Conservation (phyloP, 2,113 vertebrate species). For the Gorsachius goisagi region DNA sequence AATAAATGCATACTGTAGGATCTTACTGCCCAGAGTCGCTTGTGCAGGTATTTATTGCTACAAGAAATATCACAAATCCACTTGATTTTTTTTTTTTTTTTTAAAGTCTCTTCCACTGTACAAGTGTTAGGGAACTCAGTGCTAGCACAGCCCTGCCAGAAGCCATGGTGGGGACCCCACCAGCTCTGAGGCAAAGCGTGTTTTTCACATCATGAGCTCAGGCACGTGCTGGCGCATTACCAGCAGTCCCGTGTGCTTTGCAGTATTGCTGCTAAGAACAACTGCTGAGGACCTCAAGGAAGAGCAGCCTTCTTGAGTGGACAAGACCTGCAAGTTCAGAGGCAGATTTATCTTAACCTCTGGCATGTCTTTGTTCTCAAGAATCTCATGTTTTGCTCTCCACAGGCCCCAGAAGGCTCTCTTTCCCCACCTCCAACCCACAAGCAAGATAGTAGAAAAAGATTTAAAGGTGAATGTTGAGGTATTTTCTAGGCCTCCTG, state of each 20-base stretch:
- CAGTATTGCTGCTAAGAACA: not conserved
- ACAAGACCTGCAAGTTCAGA: not conserved
- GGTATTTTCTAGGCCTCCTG: not conserved
- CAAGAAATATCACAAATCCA: not conserved
- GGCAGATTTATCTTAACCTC: not conserved
- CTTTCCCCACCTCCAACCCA: not conserved
- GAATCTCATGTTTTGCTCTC: not conserved
- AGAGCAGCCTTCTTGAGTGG: not conserved
- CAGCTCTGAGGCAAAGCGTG: not conserved
- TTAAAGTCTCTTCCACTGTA: not conserved
- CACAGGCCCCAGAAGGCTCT: not conserved
- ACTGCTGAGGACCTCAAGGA: not conserved
- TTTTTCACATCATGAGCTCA: fast-evolving
- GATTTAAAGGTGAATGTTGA: not conserved
- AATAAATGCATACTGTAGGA: not conserved
- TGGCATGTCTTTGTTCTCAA: not conserved
- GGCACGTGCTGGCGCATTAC: not conserved
- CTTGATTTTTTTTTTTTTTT: not conserved
- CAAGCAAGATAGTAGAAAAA: not conserved
- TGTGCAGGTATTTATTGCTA: not conserved
- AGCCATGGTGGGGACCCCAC: not conserved
- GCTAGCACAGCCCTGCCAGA: not conserved
- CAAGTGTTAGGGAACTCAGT: fast-evolving
- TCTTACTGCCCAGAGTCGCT: not conserved
- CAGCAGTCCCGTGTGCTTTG: not conserved